Conservation (phyloP, 2,113 vertebrate species). For the Alligator mississippiensis region DNA sequence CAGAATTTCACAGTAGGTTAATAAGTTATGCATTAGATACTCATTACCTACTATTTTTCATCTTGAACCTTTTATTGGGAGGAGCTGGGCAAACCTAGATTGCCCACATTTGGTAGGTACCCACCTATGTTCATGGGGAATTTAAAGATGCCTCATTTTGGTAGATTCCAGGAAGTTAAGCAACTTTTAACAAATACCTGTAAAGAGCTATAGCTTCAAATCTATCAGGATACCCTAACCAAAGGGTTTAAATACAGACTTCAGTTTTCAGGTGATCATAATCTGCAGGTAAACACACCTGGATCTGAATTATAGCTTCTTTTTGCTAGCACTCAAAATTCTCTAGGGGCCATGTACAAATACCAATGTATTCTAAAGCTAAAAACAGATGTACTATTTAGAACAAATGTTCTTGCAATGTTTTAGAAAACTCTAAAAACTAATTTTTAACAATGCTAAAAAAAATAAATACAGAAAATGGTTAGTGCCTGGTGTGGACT, state of each 20-base stretch:
- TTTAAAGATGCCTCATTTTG: neutral
- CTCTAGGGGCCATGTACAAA: neutral
- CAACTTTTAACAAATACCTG: too few relatives aligned
- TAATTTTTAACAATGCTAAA: neutral
- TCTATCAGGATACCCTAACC: neutral
- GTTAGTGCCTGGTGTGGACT: neutral
- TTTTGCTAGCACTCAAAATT: too few relatives aligned
- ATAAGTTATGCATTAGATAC: too few relatives aligned
- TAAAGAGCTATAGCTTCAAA: neutral
- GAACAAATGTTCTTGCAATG: neutral
- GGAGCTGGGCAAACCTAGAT: too few relatives aligned
- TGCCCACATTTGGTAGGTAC: neutral
- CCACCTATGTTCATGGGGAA: rapidly evolving
- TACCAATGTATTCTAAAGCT: neutral
- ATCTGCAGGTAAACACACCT: too few relatives aligned
- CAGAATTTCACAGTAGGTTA: too few relatives aligned
- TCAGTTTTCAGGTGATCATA: neutral
- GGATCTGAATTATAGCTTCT: too few relatives aligned
- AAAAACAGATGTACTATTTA: neutral
- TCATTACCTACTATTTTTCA: too few relatives aligned
- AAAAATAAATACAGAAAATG: neutral
- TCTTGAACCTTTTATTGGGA: too few relatives aligned
- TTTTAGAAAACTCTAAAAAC: neutral
- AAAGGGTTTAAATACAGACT: neutral
- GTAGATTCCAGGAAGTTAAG: neutral